Conservation (phyloP, 2,888 invertebrate species). For the Agrenia bidenticulata region DNA sequence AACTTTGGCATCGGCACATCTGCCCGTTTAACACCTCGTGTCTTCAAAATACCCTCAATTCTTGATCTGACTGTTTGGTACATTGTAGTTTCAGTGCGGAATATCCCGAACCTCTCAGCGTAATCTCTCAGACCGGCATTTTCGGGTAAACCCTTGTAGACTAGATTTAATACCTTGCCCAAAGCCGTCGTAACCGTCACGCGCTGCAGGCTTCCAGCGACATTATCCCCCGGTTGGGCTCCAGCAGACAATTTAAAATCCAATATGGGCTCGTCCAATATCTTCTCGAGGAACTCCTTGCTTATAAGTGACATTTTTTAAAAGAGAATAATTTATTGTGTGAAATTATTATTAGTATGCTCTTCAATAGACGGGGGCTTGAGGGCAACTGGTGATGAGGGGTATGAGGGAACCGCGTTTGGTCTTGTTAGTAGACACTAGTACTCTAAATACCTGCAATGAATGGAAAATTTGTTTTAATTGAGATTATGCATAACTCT, state of each 20-base stretch:
- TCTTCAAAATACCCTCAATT: background rate
- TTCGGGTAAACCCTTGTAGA: slow-evolving; percentile 21
- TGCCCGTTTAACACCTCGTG: background rate
- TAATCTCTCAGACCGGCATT: slow-evolving; percentile 18
- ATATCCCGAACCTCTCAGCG: slow-evolving; percentile 3
- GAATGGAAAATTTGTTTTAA: no score
- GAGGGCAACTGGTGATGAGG: no score
- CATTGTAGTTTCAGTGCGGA: background rate
- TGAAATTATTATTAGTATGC: no score
- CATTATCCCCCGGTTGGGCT: slow-evolving; percentile 33
- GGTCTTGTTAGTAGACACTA: no score
- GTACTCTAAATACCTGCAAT: no score
- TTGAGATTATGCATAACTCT: no score
- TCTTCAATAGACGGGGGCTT: no score
- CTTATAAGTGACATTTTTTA: no score
- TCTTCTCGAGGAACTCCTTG: slow-evolving; percentile 24
- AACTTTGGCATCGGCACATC: slow-evolving; percentile 24
- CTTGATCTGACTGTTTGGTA: background rate
- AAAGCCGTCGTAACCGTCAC: slow-evolving; percentile 22
- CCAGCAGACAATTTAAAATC: slow-evolving; percentile 20
- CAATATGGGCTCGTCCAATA: slow-evolving; percentile 21
- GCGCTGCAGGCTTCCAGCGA: slow-evolving; percentile 23
- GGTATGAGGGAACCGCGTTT: no score
- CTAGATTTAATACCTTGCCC: slow-evolving; percentile 13
- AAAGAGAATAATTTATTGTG: no score